Evolutionary conservation across 2,797 vertebrate genomes (phyloP), one percentile per base, ranked within the genome.

Genomic region (Galago senegalensis): DNA sequence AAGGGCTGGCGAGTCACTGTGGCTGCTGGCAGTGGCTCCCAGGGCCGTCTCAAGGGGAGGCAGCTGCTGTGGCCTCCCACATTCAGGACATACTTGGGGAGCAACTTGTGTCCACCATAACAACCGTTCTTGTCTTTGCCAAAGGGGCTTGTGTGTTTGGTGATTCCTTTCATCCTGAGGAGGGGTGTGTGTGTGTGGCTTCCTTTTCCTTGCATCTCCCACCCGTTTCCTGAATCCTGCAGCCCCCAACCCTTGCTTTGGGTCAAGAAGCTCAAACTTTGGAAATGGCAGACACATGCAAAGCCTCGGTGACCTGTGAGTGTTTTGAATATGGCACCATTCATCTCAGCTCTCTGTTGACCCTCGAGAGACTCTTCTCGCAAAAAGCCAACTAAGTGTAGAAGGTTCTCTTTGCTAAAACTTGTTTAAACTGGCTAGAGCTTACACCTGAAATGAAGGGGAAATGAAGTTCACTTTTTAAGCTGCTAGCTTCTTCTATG

Each of bases 31-130:
- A 95, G 81, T 56, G 60, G 65, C 97, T 91, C 96, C 11, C 5
- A 9, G 61, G 95, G 89, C 97, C 10, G 80, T 91, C 88, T 97
- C 84, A 20, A 86, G 85, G 95, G 92, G 91, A 91, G 96, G 95
- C 97, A 97, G 97, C 97, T 97, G 97, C 93, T 31, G 87, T 4
- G 83, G 95, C 83, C 88, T 87, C 96, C 91, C 91, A 61, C 96
- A 85, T 89, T 94, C 93, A 89, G 96, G 95, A 89, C 95, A 92
- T 96, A 58, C 92, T 93, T 95, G 84, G 86, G 88, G 88, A 89
- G 49, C 58, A 81, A 49, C 86, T 93, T 20, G 58, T 43, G 1
- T 83, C 80, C 4, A 1, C 97, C 96, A 31, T 97, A 95, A 97
- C 97, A 97, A 96, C 88, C 61, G 11, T 96, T 95, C 93, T 97